Conservation (phyloP, 1,140 invertebrate genomes). For the Caenorhabditis brenneri region DNA sequence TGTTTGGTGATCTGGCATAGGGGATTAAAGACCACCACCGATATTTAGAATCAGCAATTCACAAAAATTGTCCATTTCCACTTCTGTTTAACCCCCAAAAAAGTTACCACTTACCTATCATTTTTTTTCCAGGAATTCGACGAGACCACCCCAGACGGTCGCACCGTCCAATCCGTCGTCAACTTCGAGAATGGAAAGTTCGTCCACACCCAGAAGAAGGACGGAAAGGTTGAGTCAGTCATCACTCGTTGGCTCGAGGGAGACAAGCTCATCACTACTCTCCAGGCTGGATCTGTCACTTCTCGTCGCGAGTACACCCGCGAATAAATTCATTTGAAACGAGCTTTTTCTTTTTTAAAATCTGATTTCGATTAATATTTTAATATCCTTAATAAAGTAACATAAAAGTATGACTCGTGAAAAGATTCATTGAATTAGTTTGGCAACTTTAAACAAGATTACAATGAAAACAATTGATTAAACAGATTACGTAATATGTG, state of each 20-base stretch:
- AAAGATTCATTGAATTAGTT: no score
- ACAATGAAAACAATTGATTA: background rate
- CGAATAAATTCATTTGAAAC: background rate
- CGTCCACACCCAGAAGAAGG: slow-evolving; percentile 46
- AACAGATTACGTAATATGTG: slow-evolving; percentile 21
- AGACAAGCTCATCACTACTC: slow-evolving; percentile 37
- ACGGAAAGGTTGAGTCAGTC: slow-evolving; percentile 39
- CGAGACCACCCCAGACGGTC: slow-evolving; percentile 53
- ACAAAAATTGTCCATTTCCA: no score
- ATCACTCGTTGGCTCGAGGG: slow-evolving; percentile 46
- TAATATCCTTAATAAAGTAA: no score
- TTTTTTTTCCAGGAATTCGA: slow-evolving; percentile 50
- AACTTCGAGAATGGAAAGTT: slow-evolving; percentile 42
- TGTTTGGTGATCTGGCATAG: no score
- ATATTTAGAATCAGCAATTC: no score
- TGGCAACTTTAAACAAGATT: no score
- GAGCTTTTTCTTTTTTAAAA: background rate
- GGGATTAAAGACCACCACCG: no score
- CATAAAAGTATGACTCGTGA: no score
- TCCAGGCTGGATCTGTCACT: slow-evolving; percentile 24
- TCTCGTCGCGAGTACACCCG: slow-evolving; percentile 41
- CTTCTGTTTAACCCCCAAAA: no score
- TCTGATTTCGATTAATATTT: no score
- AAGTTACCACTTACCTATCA: no score
- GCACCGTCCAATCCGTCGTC: slow-evolving; percentile 36